These are phyloP conservation scores for Brachionus plicatilis DNA, from an alignment of 1,140 invertebrate genomes.

Conservation along the genomic window DNA sequence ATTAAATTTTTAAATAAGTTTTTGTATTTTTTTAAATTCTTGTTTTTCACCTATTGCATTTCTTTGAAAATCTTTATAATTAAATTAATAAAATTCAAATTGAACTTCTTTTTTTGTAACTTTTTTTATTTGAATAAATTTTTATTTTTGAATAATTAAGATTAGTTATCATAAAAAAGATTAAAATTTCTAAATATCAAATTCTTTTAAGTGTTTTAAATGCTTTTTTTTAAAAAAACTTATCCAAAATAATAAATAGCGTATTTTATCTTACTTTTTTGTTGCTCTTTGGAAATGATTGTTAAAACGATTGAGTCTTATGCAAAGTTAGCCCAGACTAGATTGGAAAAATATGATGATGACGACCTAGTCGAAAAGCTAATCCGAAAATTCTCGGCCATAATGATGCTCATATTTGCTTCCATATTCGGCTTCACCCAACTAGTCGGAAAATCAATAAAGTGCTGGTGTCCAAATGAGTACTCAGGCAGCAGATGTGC, in stretches of 20 bases:
- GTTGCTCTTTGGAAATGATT: background rate
- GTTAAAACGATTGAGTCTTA: background rate
- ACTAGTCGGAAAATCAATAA: background rate
- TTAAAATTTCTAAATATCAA: background rate
- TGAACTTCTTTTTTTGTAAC: too few species aligned
- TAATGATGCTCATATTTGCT: constrained; percentile 8
- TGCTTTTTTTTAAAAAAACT: too few species aligned
- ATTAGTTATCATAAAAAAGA: background rate
- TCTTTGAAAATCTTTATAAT: too few species aligned
- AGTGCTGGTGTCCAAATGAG: constrained; percentile 33
- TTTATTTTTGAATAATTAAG: background rate
- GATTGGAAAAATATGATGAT: constrained; percentile 15
- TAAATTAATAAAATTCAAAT: too few species aligned
- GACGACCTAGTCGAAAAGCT: background rate
- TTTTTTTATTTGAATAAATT: background rate
- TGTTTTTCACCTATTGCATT: too few species aligned
- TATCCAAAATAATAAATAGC: background rate
- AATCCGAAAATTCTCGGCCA: background rate
- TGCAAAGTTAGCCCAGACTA: background rate
- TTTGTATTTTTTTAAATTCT: too few species aligned
- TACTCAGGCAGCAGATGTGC: background rate
- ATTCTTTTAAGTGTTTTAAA: too few species aligned
- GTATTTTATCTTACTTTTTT: background rate
- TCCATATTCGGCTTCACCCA: background rate
- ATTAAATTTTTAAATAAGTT: too few species aligned